These are phyloP conservation scores for Chanos chanos DNA, from an alignment of 2,797 vertebrate genomes.

Conservation along the genomic window DNA sequence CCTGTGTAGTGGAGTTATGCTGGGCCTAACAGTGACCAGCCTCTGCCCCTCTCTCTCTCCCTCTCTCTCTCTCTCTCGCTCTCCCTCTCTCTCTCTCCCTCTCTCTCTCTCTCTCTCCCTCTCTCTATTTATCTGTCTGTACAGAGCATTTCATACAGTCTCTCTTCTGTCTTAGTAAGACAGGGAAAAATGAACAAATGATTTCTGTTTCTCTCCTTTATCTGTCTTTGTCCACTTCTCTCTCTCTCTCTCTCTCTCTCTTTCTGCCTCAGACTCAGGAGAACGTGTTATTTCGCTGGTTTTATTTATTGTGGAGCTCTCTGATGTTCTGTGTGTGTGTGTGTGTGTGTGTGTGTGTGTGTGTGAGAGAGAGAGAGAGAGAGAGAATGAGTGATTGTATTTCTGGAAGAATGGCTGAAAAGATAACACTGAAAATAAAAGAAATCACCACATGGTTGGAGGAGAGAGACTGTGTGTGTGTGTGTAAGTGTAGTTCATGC, in stretches of 20 bases:
- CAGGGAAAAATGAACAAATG: conserved; percentile 39
- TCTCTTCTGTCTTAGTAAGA: neutral
- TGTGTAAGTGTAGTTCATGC: neutral
- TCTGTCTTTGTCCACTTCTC: conserved; percentile 8
- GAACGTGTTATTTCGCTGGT: conserved; percentile 57
- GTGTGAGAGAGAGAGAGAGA: conserved; percentile 34
- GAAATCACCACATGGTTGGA: no score
- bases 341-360: conserved; percentile 19
- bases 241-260: neutral
- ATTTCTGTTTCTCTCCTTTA: neutral
- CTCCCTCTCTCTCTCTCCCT: conserved; percentile 41
- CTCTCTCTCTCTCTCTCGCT: conserved; percentile 59
- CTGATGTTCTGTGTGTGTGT: neutral
- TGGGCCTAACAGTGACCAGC: conserved; percentile 61
- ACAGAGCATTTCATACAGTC: conserved; percentile 43
- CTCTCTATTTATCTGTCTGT: conserved; percentile 24
- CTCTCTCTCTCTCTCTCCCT: conserved; percentile 26
- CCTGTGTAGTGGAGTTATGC: conserved; percentile 63
- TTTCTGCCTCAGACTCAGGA: conserved; percentile 30
- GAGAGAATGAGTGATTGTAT: conserved; percentile 47
- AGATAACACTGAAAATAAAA: no score
- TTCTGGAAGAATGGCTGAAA: no score
- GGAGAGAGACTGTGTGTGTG: neutral
- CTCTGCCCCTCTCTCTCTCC: conserved; percentile 71
- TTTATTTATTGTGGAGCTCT: conserved; percentile 67